Evolutionary conservation across 2,888 invertebrate species (phyloP), one percentile per base, ranked within the genome.

Genomic region (Gisinianus flammeolus): DNA sequence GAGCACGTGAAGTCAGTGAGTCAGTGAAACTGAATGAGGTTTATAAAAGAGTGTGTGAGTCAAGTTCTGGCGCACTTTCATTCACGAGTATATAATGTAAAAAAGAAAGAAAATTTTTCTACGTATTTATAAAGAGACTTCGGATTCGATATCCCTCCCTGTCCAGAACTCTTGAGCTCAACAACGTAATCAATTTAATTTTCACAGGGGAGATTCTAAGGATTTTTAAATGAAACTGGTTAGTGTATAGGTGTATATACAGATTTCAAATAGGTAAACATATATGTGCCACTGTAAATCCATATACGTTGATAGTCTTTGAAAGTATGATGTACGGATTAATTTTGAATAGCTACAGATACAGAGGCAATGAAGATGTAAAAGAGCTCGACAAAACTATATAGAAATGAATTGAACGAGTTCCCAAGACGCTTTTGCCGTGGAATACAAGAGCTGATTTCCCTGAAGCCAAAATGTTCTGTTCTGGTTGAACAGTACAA

Each of bases 401-500:
- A 19, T 44, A 26, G 26, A 12, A 62, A 26, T 62, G 62, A 62
- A 62, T 62, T 26, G 62, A 26, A 62, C 5, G 26, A 26, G 24
- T 62, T 28, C 62, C 62, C 6, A 26, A 28, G 16, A 16, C 24
- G 28, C 28, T 26, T 62, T 44, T 44, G 19, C 26, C 62, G 12
- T 62, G 62, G 62, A 24, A 62, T 22, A 62, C 16, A 6, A 26
- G 62, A 62, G 24, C 28, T 62, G 62, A 62, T 62, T 62, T 62
- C 62, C 62, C 62, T 62, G 26, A 62, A 62, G 62, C 62, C 62
- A 62, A 62, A 62, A 62, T 62, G 12, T 62, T 62, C 62, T 62
- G 26, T 62, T 26, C 24, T 62, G 62, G 26, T 62, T 62, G 62
- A 62, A 12, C 16, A 26, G 62, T 28, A 62, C 22, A 58, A 58